Base-by-base conservation (phyloP, 2,797 vertebrate genomes). In the Hozukius guyotensis region DNA sequence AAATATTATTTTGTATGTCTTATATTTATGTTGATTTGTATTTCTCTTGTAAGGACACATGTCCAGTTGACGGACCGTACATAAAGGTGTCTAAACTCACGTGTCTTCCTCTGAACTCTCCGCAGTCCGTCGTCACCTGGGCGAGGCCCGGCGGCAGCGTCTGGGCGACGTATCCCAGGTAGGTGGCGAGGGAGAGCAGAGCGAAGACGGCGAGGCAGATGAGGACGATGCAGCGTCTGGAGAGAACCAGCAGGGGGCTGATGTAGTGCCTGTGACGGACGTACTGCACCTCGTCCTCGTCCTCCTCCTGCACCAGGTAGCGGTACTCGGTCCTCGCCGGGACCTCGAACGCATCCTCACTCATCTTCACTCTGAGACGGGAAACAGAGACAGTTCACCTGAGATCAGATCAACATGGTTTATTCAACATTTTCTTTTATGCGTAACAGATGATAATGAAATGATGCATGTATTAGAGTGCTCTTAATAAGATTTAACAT, bases 231-330 rank as follows among this genome's bases (percentile, higher is more conserved):
- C 93, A 95, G 80, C 92, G 95, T 1, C 91, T 81, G 63, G 95
- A 95, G 20, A 95, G 86, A 18, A 94, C 90, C 85, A 94, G 86
- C 76, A 95, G 90, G 4, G 95, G 95, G 86, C 91, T 95, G 87
- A 94, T 70, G 80, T 96, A 96, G 73, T 92, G 80, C 9, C 96
- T 78, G 88, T 87, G 94, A 1, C 72, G 91, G 3, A 87, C 93
- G 6, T 94, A 95, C 72, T 88, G 95, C 61, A 93, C 84, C 74
- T 94, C 92, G 46, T 92, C 92, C 49, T 95, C 94, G 0, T 87
- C 93, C 34, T 29, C 65, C 6, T 95, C 94, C 83, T 96, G 95
- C 18, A 96, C 96, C 85, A 97, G 93, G 82, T 96, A 96, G 2
- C 94, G 95, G 87, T 95, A 96, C 93, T 97, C 96, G 0, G 80